Evolutionary conservation across 2,797 vertebrate genomes (phyloP), one percentile per base, ranked within the genome.

Genomic region (Kryptolebias ocellatus): DNA sequence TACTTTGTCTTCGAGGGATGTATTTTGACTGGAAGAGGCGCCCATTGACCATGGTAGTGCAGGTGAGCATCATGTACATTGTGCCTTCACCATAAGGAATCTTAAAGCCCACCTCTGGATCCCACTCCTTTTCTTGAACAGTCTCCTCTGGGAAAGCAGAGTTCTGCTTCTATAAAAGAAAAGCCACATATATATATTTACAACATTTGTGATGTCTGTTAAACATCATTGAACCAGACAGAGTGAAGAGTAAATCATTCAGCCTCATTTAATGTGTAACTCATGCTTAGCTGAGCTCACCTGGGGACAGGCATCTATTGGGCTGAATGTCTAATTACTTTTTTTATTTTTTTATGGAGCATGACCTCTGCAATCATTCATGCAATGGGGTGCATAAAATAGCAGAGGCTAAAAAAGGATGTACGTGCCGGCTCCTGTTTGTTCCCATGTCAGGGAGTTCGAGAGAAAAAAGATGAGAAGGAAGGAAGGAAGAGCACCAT

Each of bases 51-150:
- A 5, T 45, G 2, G 92, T 89, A 0, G 51, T 27, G 81, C 96
- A 98, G 1, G 1, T 75, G 66, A 97, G 67, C 0, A 87, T 0
- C 1, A 0, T 10, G 28, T 92, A 83, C 1, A 0, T 44, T 58
- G 83, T 79, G 4, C 44, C 1, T 0, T 69, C 72, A 16, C 66
- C 63, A 15, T 60, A 87, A 51, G 93, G 91, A 72, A 98, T 89
- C 47, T 14, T 77, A 83, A 97, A 96, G 16, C 96, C 96, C 74
- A 82, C 92, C 81, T 34, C 94, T 10, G 96, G 93, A 89, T 98
- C 93, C 96, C 96, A 98, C 7, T 16, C 0, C 57, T 79, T 85
- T 52, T 70, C 74, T 49, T 11, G 68, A 16, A 0, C n/a, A 8
- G 74, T 49, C 16, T 64, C 28, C 7, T 87, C 46, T 39, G 71